Evolutionary conservation across 2,888 invertebrate genomes (phyloP).

Genomic region (Pinctada fucata): DNA sequence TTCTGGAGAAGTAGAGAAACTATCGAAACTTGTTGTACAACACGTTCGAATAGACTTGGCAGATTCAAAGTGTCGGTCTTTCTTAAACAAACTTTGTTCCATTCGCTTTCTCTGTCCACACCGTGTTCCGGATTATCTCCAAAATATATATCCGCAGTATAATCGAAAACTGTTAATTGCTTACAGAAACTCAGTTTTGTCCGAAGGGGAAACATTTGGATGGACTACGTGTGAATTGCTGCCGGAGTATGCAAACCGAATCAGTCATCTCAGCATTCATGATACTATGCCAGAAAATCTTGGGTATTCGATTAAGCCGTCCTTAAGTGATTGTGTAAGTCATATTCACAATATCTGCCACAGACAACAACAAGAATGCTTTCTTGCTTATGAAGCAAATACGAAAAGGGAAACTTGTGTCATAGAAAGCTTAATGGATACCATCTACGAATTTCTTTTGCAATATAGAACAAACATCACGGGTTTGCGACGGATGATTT

Average conservation of each 20-base stretch:
- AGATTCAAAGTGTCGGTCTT: not conserved
- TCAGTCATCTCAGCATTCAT: not conserved
- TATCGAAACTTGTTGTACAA: constrained; percentile 13
- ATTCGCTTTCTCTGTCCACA: constrained; percentile 25
- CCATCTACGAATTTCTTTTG: constrained; percentile 7
- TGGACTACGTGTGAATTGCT: constrained; percentile 22
- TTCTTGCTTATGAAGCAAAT: too few relatives aligned
- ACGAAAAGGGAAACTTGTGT: not conserved
- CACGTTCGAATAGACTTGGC: not conserved
- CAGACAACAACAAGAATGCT: not conserved
- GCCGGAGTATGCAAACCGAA: not conserved
- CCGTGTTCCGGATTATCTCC: not conserved
- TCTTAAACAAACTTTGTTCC: not conserved
- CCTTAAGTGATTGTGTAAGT: not conserved
- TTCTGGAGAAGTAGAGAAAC: not conserved
- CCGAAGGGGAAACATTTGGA: not conserved
- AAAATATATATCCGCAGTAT: not conserved
- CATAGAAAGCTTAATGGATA: not conserved
- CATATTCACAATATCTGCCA: constrained; percentile 23
- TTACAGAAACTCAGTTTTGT: constrained; percentile 6
- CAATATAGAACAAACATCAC: not conserved
- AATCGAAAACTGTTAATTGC: not conserved
- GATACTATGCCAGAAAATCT: not conserved
- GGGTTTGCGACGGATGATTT: not conserved
- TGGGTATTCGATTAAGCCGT: not conserved